Conservation (phyloP, 2,113 vertebrate genomes). For the Ursus arctos region DNA sequence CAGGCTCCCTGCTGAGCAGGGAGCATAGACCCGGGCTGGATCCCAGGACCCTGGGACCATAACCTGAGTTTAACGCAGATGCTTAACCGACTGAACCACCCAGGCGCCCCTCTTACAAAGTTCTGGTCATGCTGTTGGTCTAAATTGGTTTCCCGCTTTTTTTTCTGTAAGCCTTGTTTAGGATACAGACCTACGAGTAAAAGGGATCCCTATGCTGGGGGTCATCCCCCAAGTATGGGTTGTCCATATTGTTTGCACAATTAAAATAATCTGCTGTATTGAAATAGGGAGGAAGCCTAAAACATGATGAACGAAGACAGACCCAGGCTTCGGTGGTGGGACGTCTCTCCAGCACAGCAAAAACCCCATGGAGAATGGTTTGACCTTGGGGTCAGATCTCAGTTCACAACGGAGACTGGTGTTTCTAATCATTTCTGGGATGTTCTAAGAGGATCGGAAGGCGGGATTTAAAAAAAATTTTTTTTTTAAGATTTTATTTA, state of each 20-base stretch:
- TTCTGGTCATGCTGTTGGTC: rapidly evolving
- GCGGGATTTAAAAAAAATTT: too few relatives aligned
- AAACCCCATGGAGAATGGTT: rapidly evolving
- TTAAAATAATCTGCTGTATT: neutral
- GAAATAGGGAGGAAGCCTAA: neutral
- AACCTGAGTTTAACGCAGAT: too few relatives aligned
- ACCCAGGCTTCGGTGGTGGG: rapidly evolving
- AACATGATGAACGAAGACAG: neutral
- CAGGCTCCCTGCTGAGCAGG: too few relatives aligned
- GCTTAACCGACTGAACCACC: neutral
- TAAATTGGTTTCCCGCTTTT: too few relatives aligned
- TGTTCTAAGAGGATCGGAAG: neutral
- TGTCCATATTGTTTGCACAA: rapidly evolving
- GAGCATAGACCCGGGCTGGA: rapidly evolving
- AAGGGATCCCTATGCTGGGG: rapidly evolving
- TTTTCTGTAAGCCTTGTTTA: neutral
- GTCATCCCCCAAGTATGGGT: rapidly evolving
- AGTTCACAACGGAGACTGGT: neutral
- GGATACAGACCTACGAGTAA: rapidly evolving
- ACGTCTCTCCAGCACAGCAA: rapidly evolving
- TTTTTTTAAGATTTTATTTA: too few relatives aligned
- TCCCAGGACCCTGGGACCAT: neutral
- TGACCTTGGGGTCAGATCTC: neutral
- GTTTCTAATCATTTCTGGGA: neutral
- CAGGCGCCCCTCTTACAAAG: neutral